Percentiles rank a stretch among this genome's conserved stretches.
These are phyloP conservation scores for Drosophila kepulauana DNA, from an alignment of 1,140 invertebrate genomes.

Conservation along the genomic window DNA sequence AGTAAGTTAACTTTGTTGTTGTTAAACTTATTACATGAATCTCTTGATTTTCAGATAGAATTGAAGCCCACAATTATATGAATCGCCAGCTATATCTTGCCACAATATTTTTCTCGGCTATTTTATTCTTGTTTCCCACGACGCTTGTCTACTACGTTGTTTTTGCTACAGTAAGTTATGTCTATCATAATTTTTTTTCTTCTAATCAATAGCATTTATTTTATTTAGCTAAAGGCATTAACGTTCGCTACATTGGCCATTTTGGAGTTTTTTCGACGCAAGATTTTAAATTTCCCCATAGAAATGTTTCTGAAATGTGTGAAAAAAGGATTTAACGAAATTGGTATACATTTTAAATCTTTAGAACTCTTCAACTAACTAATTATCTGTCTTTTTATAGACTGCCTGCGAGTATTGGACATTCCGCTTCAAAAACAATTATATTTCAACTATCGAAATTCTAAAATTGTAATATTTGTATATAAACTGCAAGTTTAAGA, in stretches of 20 bases:
- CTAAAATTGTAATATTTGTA: slow-evolving; percentile 48
- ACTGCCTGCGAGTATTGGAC: slow-evolving; percentile 57
- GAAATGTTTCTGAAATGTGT: slow-evolving; percentile 77
- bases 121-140: slow-evolving; percentile 80
- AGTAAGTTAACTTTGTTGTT: slow-evolving; percentile 38
- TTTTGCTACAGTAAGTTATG: slow-evolving; percentile 74
- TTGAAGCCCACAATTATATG: slow-evolving; percentile 79
- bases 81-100: slow-evolving; percentile 82
- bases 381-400: slow-evolving; percentile 19
- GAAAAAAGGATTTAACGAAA: slow-evolving; percentile 54
- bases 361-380: no score
- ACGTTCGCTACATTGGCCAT: slow-evolving; percentile 57
- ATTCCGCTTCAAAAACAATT: slow-evolving; percentile 20
- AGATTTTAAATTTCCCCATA: slow-evolving; percentile 85
- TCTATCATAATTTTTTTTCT: background rate
- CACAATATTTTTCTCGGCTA: slow-evolving; percentile 78
- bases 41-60: slow-evolving; percentile 67
- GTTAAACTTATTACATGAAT: slow-evolving; percentile 5
- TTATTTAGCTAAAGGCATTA: slow-evolving; percentile 55
- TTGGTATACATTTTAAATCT: slow-evolving; percentile 42
- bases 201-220: background rate
- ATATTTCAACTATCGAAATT: slow-evolving; percentile 40
- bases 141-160: slow-evolving; percentile 80
- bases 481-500: slow-evolving; percentile 52
- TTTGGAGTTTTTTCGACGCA: slow-evolving; percentile 60